Percentiles rank a stretch among this genome's conserved stretches.
Evolutionary conservation across 2,113 vertebrate genomes (phyloP).

Genomic region (Campylorhamphus procurvoides): DNA sequence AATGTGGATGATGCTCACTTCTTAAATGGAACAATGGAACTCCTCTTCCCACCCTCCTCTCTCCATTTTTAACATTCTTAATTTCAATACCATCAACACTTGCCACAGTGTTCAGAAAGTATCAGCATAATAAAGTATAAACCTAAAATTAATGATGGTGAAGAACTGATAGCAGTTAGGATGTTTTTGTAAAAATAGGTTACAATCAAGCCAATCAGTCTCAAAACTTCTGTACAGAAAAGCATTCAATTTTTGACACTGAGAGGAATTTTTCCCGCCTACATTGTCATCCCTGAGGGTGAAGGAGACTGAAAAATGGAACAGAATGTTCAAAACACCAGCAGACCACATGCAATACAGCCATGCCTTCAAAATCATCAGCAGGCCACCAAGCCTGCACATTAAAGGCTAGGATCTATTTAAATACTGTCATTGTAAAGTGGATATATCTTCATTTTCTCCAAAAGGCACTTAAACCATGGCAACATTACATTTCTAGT

Average conservation of each 20-base stretch:
- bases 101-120: slow-evolving; percentile 10
- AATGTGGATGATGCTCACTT: background rate
- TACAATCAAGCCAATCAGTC: background rate
- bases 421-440: background rate
- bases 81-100: background rate
- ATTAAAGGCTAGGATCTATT: background rate
- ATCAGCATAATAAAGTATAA: background rate
- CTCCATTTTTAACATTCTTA: background rate
- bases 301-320: background rate
- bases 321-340: background rate
- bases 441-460: background rate
- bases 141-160: background rate
- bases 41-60: background rate
- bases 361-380: background rate
- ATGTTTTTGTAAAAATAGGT: background rate
- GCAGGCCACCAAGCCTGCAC: background rate
- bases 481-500: background rate
- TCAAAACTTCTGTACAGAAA: background rate
- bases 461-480: background rate
- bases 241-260: background rate
- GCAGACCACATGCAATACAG: background rate
- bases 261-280: background rate
- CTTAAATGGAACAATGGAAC: background rate
- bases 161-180: background rate
- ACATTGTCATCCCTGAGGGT: background rate